phyloP scores from a whole-genome alignment of 2,113 vertebrate species.

The Myotis lucifugus region DNA sequence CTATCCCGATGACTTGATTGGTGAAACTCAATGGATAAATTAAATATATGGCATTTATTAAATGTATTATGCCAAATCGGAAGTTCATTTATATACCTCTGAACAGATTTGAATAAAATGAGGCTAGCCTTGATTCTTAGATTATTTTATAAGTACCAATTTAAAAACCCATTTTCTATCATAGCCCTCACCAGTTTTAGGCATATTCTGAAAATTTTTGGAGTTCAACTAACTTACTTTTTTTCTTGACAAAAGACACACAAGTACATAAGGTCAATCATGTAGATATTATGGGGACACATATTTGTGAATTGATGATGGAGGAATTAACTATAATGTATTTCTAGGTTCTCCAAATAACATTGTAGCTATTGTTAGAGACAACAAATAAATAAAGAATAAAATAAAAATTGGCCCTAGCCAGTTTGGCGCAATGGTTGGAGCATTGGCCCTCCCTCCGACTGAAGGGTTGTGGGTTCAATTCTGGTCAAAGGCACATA shows the following conservation, averaged over 20 bases:
- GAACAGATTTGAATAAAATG: slow-evolving; percentile 2
- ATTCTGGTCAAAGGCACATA: too few relatives aligned
- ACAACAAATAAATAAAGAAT: background rate
- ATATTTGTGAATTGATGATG: background rate
- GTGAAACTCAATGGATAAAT: background rate
- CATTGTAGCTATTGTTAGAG: background rate
- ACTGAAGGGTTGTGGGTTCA: too few relatives aligned
- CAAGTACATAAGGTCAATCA: background rate
- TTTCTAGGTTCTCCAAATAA: background rate
- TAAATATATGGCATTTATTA: background rate
- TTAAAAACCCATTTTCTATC: background rate
- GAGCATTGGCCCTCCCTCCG: too few relatives aligned
- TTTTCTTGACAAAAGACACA: background rate
- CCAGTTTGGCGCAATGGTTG: too few relatives aligned
- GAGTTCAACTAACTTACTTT: background rate
- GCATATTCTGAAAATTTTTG: background rate
- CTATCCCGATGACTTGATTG: background rate
- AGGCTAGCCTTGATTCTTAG: background rate
- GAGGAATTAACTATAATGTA: background rate
- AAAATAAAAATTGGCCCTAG: too few relatives aligned
- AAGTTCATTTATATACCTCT: background rate
- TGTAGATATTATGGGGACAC: background rate
- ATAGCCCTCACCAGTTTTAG: background rate
- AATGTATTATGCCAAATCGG: background rate
- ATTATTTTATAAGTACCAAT: background rate